Evolutionary conservation across 2,797 vertebrate genomes (phyloP), one percentile per base, ranked within the genome.

Genomic region (Ambastaia sidthimunki): DNA sequence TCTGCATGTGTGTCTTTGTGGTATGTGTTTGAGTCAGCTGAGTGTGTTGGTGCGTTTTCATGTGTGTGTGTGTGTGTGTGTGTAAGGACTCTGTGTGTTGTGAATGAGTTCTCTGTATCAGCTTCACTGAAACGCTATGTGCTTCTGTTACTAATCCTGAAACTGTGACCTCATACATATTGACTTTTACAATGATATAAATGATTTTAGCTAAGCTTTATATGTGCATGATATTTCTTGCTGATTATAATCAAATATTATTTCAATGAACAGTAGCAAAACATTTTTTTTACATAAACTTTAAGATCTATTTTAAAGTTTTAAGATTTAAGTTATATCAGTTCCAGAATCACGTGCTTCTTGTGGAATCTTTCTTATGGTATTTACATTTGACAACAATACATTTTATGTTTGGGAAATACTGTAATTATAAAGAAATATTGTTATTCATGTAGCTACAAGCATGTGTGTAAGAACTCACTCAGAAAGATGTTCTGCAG

Each of bases 1-100:
- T 92, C 90, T 91, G 87, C 90, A 88, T 9, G 9, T 41, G 37
- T 41, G 37, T 41, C 67, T 21, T 25, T 63, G 31, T 55, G 12
- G 71, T 69, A 74, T 74, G 60, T 44, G 48, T 80, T 25, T 34
- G 50, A 31, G 87, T 84, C 86, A 81, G 85, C 80, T 84, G 85
- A 63, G 60, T 82, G 71, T 78, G 72, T 82, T 78, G 69, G 47
- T 76, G 74, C 78, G 73, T 68, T 80, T 74, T 75, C 76, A 70
- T 82, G 65, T 66, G 50, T 82, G 76, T 41, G n/a, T 73, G 57
- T 74, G 54, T 54, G 34, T 4, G 44, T 15, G 48, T 13, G 6
- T 54, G 55, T 71, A 25, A 21, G 34, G 50, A 44, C 28, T 54
- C 21, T 66, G 77, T 47, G 23, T 66, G 67, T 62, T 65, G 62